Base-by-base conservation (phyloP, 2,113 vertebrate genomes). In the Anguilla rostrata region DNA sequence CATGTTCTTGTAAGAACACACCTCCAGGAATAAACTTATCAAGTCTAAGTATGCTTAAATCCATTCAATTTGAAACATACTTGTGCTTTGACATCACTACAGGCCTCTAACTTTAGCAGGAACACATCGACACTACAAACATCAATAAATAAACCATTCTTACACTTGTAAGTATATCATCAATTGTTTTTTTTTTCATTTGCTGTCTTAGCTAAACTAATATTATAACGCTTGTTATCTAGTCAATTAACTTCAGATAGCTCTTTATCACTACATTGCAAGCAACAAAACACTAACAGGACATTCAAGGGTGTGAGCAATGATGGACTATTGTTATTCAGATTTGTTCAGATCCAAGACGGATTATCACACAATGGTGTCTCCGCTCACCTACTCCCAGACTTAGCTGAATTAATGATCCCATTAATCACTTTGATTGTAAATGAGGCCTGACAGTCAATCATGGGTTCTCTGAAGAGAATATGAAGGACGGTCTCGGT, bases 401-500 rank as follows among this genome's bases (percentile, higher is more conserved):
- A 80, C 18, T 53, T 85, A 22, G 43, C n/a, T 29, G 46, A 85
- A 79, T 85, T 79, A 85, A 85, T 85, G 84, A 85, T 71, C 46
- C 75, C 75, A 80, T 85, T 85, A 85, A 80, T 85, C 84, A 80
- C 46, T 18, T 57, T 49, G 41, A 53, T 85, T 78, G 43, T 78
- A 75, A 85, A 85, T 78, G 66, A 66, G 16, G 29, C 66, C 46
- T 79, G 40, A 29, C 78, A 85, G 53, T 79, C 49, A 85, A 80
- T 85, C 84, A 80, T 12, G 34, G 40, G 43, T 78, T 41, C 66
- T 41, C 84, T 78, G 41, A 78, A 85, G 71, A 39, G 49, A 85
- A 56, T 53, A 39, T 12, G n/a, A 34, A 53, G 84, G n/a, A 1
- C 43, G 18, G 46, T 18, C 66, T 85, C 26, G 5, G 75, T 39